Evolutionary conservation across 2,797 vertebrate genomes (phyloP).

Genomic region (Melanotaenia parkinsoni): DNA sequence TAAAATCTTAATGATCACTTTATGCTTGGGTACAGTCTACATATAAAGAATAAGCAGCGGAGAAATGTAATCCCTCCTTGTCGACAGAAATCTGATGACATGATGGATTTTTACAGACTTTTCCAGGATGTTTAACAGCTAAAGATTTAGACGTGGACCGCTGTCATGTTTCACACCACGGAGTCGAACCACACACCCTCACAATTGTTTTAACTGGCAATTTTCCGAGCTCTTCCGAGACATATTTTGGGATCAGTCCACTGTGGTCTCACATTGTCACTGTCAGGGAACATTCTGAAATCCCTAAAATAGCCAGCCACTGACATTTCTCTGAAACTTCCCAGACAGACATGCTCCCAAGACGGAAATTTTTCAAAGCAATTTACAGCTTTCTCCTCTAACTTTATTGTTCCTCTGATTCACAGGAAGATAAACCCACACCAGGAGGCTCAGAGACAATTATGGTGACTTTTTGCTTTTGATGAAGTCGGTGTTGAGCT

Average conservation of each 20-base stretch:
- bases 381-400: slow-evolving; percentile 14
- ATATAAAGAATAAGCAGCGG: background rate
- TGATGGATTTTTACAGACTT: background rate
- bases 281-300: slow-evolving; percentile 28
- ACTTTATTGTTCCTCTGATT: slow-evolving; percentile 18
- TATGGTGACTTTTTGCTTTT: slow-evolving; percentile 26
- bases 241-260: slow-evolving; percentile 8
- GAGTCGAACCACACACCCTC: background rate
- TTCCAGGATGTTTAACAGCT: background rate
- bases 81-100: background rate
- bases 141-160: background rate
- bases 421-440: background rate
- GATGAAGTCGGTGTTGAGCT: slow-evolving; percentile 14
- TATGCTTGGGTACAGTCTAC: background rate
- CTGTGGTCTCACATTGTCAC: slow-evolving; percentile 33
- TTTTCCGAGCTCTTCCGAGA: slow-evolving; percentile 2
- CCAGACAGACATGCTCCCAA: slow-evolving; percentile 9
- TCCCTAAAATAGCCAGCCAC: slow-evolving; percentile 25
- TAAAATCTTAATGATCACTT: background rate
- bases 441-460: slow-evolving; percentile 2
- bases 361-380: slow-evolving; percentile 18
- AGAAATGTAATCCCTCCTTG: slow-evolving; percentile 3
- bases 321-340: slow-evolving; percentile 40
- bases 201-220: background rate
- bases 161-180: slow-evolving; percentile 1